These are phyloP conservation scores for Drosophila rellima DNA, from an alignment of 2,888 invertebrate genomes.

Conservation along the genomic window DNA sequence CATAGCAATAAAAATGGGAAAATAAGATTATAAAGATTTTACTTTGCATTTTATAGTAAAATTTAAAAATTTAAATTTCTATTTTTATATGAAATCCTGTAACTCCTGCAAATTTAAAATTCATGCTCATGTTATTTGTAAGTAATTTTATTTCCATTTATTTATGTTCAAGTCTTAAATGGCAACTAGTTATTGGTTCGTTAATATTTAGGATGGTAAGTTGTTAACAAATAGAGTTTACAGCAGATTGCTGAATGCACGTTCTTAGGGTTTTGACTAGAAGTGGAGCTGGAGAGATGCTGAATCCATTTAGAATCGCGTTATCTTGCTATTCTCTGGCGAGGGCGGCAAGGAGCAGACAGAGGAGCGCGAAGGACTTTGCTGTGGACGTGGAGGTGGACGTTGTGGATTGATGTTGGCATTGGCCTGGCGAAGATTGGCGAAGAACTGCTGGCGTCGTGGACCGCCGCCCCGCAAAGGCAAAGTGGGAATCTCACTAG, in stretches of 20 bases:
- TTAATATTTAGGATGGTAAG: constrained; percentile 30
- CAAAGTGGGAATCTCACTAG: constrained; percentile 86
- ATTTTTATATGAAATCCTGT: too few species aligned
- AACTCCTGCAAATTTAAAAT: not conserved
- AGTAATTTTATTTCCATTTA: constrained; percentile 24
- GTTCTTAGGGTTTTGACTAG: constrained; percentile 65
- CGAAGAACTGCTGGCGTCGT: constrained; percentile 84
- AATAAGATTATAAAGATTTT: too few species aligned
- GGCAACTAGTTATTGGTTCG: constrained; percentile 44
- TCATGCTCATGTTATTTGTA: not conserved
- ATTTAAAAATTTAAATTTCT: too few species aligned
- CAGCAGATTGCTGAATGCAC: constrained; percentile 37
- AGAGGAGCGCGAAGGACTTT: constrained; percentile 82
- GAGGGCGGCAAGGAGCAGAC: constrained; percentile 84
- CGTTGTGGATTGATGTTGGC: constrained; percentile 83
- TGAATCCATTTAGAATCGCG: constrained; percentile 80
- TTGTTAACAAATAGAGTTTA: constrained; percentile 41
- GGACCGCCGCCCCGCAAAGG: constrained; percentile 85
- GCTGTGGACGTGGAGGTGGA: constrained; percentile 75
- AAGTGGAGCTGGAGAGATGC: constrained; percentile 42
- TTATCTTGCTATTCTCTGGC: constrained; percentile 84
- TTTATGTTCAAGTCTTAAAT: constrained; percentile 37
- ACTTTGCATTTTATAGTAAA: too few species aligned
- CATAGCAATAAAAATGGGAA: too few species aligned
- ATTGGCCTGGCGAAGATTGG: constrained; percentile 85